Evolutionary conservation across 2,113 vertebrate species (phyloP).

Genomic region (Nipponia nippon): DNA sequence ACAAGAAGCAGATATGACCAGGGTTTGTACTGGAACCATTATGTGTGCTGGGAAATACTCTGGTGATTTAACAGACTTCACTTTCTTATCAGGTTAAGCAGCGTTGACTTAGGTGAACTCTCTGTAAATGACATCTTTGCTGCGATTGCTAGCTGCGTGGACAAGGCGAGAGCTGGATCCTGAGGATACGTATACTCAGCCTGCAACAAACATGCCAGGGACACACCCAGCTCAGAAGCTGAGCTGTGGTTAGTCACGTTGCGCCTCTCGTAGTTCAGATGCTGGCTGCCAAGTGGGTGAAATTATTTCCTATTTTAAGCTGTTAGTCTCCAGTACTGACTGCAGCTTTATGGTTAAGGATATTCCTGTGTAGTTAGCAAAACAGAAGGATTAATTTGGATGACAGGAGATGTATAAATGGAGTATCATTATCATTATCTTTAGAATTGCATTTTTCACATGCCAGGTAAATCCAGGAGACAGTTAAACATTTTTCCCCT

Average conservation of each 20-base stretch:
- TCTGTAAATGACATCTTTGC: neutral
- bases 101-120: neutral
- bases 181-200: neutral
- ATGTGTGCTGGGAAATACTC: neutral
- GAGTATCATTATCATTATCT: neutral
- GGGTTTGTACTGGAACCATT: neutral
- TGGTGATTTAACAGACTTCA: neutral
- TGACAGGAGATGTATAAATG: neutral
- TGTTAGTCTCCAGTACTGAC: neutral
- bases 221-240: neutral
- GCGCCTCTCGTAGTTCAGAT: neutral
- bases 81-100: neutral
- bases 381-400: neutral
- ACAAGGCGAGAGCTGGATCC: neutral
- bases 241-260: neutral
- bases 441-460: neutral
- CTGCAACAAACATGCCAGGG: neutral
- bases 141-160: neutral
- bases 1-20: neutral
- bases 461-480: neutral
- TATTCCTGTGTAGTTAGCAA: neutral
- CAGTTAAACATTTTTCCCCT: neutral
- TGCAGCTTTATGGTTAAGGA: neutral
- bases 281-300: neutral
- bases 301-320: neutral